Percentiles rank a stretch among this genome's conserved stretches.
Conservation (phyloP, 2,888 invertebrate species). For the Dimorphilus gyrociliatus region DNA sequence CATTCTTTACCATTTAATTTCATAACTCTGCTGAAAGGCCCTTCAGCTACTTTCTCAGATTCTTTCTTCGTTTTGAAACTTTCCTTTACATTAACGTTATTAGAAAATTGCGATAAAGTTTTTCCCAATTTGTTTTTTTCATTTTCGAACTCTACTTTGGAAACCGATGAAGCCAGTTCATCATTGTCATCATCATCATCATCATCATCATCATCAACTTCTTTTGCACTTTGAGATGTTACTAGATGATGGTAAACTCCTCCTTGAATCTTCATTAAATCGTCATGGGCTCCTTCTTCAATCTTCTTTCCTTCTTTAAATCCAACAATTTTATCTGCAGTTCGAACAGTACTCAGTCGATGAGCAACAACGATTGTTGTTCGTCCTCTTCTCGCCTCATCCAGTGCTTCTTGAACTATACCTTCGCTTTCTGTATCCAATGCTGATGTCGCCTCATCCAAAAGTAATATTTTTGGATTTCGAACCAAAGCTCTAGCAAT, state of each 20-base stretch:
- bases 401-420: not conserved
- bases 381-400: slow-evolving; percentile 22
- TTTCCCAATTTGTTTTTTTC: too few species aligned
- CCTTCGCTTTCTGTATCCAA: not conserved
- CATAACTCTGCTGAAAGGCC: too few species aligned
- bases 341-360: slow-evolving; percentile 39
- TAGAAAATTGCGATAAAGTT: too few species aligned
- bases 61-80: too few species aligned
- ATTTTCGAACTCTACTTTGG: too few species aligned
- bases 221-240: slow-evolving; percentile 12
- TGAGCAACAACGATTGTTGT: slow-evolving; percentile 39
- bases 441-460: not conserved
- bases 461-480: not conserved
- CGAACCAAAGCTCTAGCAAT: slow-evolving; percentile 30
- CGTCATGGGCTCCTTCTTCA: slow-evolving; percentile 38
- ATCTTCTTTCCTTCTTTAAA: slow-evolving; percentile 36
- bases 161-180: too few species aligned
- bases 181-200: too few species aligned
- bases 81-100: too few species aligned
- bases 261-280: slow-evolving; percentile 34
- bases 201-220: too few species aligned
- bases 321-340: slow-evolving; percentile 39
- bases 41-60: too few species aligned
- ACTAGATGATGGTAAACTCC: slow-evolving; percentile 38
- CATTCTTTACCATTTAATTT: slow-evolving; percentile 29